A percentile compares a stretch with the other conserved stretches of the same genome.
Evolutionary conservation across 2,113 vertebrate genomes (phyloP).

Genomic region (Macroglossus sobrinus): DNA sequence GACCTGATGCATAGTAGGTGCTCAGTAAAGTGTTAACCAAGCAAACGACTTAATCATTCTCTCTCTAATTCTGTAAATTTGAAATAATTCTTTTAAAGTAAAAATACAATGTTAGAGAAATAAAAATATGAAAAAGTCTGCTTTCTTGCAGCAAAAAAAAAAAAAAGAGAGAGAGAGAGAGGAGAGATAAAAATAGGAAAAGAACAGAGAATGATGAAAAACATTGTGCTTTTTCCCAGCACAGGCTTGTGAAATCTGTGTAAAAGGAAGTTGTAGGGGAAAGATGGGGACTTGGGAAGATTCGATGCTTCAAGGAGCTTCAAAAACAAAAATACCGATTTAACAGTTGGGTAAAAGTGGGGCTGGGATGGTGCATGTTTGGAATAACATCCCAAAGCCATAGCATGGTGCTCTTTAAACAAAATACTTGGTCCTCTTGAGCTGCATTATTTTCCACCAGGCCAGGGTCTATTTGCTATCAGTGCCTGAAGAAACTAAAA

Average conservation of each 20-base stretch:
- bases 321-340: background rate
- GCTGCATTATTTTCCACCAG: background rate
- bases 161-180: background rate
- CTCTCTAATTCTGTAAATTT: background rate
- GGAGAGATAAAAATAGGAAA: background rate
- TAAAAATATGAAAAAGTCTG: background rate
- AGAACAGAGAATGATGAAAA: background rate
- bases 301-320: background rate
- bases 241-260: background rate
- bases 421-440: background rate
- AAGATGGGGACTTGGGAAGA: background rate
- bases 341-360: background rate
- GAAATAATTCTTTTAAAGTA: background rate
- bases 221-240: background rate
- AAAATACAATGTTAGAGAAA: background rate
- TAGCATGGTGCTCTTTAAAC: background rate
- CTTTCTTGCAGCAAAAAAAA: background rate
- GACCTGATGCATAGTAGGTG: fast-evolving
- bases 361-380: background rate
- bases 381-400: background rate
- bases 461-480: background rate
- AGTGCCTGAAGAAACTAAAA: background rate
- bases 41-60: background rate
- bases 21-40: background rate
- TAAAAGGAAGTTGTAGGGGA: background rate